These are phyloP conservation scores for Albula glossodonta DNA, from an alignment of 2,113 vertebrate species.

Conservation along the genomic window DNA sequence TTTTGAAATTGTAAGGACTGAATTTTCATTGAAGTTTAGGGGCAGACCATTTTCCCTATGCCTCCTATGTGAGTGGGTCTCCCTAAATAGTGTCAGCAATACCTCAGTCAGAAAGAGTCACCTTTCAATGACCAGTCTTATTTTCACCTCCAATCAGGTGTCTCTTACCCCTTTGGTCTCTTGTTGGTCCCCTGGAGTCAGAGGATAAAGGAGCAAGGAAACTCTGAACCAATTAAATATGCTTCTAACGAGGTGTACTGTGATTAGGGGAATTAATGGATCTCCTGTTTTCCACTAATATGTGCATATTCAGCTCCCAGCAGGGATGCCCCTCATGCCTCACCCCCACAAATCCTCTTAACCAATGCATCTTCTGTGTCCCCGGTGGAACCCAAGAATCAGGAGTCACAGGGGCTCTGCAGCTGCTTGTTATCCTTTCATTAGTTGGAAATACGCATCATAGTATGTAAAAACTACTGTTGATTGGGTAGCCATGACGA, in stretches of 20 bases:
- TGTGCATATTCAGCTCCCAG: constrained; percentile 21
- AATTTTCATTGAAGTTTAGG: too few relatives aligned
- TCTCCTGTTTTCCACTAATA: constrained; percentile 60
- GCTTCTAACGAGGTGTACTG: constrained; percentile 50
- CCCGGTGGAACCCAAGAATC: too few relatives aligned
- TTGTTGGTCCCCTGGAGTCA: not conserved
- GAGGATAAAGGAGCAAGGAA: not conserved
- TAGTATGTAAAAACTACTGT: not conserved
- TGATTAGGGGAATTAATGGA: constrained; percentile 54
- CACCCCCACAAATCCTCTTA: not conserved
- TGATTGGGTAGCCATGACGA: constrained; percentile 15
- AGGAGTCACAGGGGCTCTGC: not conserved
- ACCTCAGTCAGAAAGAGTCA: not conserved
- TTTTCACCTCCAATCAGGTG: not conserved
- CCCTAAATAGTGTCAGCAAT: not conserved
- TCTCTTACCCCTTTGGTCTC: not conserved
- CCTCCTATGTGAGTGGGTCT: too few relatives aligned
- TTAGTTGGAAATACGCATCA: not conserved
- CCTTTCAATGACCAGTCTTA: not conserved
- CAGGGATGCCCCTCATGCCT: not conserved
- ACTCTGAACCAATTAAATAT: constrained; percentile 18
- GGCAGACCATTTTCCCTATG: not conserved
- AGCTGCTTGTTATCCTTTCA: not conserved
- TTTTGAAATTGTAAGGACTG: too few relatives aligned
- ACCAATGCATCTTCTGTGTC: not conserved